A percentile compares a stretch with the other conserved stretches of the same genome.
Conservation (phyloP, 2,797 vertebrate genomes). For the Pangasius djambal region DNA sequence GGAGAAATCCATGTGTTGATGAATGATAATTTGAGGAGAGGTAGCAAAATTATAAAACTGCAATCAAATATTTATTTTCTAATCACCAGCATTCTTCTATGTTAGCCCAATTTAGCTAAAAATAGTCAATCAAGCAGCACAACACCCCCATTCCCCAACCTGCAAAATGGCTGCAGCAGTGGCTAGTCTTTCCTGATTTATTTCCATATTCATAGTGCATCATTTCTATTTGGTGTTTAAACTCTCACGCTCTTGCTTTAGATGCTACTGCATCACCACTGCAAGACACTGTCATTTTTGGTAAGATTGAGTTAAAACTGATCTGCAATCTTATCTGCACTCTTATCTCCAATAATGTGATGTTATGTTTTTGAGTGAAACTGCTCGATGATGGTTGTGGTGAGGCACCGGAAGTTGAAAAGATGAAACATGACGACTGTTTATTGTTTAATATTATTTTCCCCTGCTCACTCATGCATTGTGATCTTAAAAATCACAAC, state of each 20-base stretch:
- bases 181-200: background rate
- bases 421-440: background rate
- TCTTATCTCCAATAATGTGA: background rate
- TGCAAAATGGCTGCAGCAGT: background rate
- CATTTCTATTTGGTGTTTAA: background rate
- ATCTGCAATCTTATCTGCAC: background rate
- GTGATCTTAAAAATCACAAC: background rate
- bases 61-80: background rate
- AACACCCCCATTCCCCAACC: background rate
- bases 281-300: too few species aligned
- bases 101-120: background rate
- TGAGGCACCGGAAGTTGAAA: background rate
- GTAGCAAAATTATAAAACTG: background rate
- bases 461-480: background rate
- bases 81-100: background rate
- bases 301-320: background rate
- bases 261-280: background rate
- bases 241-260: too few species aligned
- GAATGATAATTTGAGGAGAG: background rate
- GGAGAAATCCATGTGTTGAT: background rate
- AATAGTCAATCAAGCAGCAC: background rate
- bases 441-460: background rate
- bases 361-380: background rate
- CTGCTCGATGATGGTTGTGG: too few species aligned
- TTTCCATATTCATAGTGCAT: background rate